Base-by-base conservation (phyloP, 37 sponge, comb jelly and placozoan species). In the Cladorhizidae sp. region DNA sequence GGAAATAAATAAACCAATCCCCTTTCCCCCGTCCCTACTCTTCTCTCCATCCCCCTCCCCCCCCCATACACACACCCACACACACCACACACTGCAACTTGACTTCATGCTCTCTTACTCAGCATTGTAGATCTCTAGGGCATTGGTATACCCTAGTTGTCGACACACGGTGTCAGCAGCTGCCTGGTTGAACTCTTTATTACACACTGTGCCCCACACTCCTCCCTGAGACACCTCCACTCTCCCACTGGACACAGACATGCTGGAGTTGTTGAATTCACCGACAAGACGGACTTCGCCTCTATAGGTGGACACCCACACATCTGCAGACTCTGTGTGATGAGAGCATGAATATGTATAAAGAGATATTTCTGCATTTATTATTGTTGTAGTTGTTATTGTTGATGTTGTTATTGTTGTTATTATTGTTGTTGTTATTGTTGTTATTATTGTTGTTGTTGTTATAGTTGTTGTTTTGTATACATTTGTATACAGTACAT, bases 181-280 rank as follows among this genome's bases (percentile, higher is more conserved):
- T n/a, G 49, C 83, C 35, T 76, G 50, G 17, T 33, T 75, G 58
- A 87, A 82, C 32, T 68, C 28, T 67, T 28, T 25, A 15, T 39
- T 70, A 84, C 93, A 94, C 31, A 87, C 77, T 62, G 92, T 91
- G 35, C 88, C 95, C 95, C 79, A 78, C 72, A 51, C 32, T 8
- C 25, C 38, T 40, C 59, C 38, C 50, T 54, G 93, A 83, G 57
- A 67, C 32, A 80, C 72, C 68, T 77, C 79, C 41, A 75, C 83
- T 52, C 64, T 12, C 18, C 79, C 83, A 49, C 31, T 67, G 41
- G 62, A 86, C 57, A 18, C 28, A 18, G 56, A 18, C 12, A 68
- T 18, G 41, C 59, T 57, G 3, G 54, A 40, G 35, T 32, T 63
- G 23, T 18, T 5, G 28, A 3, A 26, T 3, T 38, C 29, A 21